These are phyloP conservation scores for Penelope pileata DNA, from an alignment of 2,113 vertebrate genomes.

Conservation along the genomic window DNA sequence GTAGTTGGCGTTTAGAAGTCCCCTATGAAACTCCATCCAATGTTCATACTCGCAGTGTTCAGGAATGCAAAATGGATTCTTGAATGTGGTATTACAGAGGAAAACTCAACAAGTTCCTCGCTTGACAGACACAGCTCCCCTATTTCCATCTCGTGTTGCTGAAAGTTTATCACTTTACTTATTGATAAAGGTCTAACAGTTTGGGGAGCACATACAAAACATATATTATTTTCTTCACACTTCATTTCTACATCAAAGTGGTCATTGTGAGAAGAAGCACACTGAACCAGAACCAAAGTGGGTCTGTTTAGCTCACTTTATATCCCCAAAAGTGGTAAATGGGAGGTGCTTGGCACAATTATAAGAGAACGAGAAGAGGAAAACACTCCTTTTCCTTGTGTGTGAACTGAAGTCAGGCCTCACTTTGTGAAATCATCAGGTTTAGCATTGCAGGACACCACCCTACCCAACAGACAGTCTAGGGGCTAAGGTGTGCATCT, in stretches of 20 bases:
- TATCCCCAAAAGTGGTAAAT: neutral
- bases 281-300: neutral
- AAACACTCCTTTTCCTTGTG: neutral
- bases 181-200: neutral
- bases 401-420: too few relatives aligned
- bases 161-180: neutral
- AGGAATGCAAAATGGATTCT: neutral
- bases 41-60: neutral
- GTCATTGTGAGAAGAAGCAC: neutral
- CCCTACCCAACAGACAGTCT: rapidly evolving
- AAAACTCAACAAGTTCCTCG: neutral
- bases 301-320: neutral
- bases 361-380: neutral
- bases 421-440: neutral
- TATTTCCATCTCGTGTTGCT: neutral
- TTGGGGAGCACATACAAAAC: neutral
- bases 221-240: neutral
- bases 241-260: neutral
- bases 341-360: neutral
- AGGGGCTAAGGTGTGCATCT: neutral
- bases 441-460: neutral
- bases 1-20: neutral
- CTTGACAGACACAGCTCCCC: neutral
- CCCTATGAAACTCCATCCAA: neutral
- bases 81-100: neutral